Percentiles rank a stretch among this genome's conserved stretches.
These are phyloP conservation scores for Stratiolaelaps scimitus DNA, from an alignment of 1,140 invertebrate genomes.

Conservation along the genomic window DNA sequence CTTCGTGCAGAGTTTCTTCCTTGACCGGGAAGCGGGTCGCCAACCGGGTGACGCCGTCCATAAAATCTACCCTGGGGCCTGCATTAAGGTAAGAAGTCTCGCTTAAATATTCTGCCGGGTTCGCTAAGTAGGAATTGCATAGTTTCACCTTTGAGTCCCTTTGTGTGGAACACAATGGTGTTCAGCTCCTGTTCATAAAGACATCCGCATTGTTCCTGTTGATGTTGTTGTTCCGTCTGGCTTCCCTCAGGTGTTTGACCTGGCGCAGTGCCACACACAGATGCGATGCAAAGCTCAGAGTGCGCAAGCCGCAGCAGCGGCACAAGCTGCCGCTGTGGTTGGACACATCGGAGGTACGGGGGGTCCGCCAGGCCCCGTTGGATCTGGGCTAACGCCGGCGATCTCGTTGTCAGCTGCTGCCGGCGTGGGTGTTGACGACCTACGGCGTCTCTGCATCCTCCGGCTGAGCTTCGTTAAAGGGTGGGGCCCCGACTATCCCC, in stretches of 20 bases:
- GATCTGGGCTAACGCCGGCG: conserved; percentile 49
- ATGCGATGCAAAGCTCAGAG: conserved; percentile 86
- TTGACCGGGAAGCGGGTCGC: conserved; percentile 88
- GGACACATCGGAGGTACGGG: conserved; percentile 52
- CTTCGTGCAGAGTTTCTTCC: conserved; percentile 96
- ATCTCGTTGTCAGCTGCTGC: conserved; percentile 59
- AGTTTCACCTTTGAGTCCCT: too few relatives aligned
- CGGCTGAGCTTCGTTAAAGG: conserved; percentile 96
- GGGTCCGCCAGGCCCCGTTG: conserved; percentile 44
- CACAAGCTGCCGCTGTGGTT: conserved; percentile 92
- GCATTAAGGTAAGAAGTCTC: conserved; percentile 61
- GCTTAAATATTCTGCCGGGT: too few relatives aligned
- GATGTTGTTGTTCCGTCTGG: not conserved
- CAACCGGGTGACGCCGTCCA: conserved; percentile 94
- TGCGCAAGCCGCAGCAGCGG: conserved; percentile 81
- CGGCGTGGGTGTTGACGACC: conserved; percentile 93
- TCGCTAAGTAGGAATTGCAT: too few relatives aligned
- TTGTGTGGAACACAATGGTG: too few relatives aligned
- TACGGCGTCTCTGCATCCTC: conserved; percentile 83
- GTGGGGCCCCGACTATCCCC: conserved; percentile 94
- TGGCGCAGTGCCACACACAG: conserved; percentile 86
- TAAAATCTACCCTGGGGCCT: conserved; percentile 93
- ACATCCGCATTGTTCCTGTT: too few relatives aligned
- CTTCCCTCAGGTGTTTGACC: conserved; percentile 67
- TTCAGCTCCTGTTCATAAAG: too few relatives aligned